A percentile compares a stretch with the other conserved stretches of the same genome.
Conservation (phyloP, 1,140 invertebrate species). For the Apis florea region DNA sequence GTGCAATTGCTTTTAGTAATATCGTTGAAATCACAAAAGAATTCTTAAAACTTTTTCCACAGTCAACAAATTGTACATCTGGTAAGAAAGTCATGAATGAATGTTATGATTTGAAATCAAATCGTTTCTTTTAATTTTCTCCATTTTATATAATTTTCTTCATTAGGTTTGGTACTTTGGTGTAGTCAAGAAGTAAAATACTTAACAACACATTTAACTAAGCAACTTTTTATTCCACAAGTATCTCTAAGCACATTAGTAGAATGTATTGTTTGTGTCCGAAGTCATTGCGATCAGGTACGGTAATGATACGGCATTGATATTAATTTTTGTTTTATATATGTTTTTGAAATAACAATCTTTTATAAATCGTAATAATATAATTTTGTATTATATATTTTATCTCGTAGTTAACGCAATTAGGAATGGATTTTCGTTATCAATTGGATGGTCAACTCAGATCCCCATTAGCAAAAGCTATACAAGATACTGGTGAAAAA, state of each 20-base stretch:
- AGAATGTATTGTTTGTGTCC: constrained; percentile 91
- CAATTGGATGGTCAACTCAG: constrained; percentile 90
- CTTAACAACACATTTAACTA: constrained; percentile 90
- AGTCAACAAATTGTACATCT: constrained; percentile 86
- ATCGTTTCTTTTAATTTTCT: neutral
- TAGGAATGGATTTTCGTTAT: constrained; percentile 91
- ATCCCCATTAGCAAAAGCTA: constrained; percentile 82
- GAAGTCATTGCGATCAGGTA: constrained; percentile 88
- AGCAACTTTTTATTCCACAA: constrained; percentile 96
- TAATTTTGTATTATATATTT: neutral
- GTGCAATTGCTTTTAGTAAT: constrained; percentile 93
- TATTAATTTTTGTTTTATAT: neutral
- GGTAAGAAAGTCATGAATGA: constrained; percentile 77
- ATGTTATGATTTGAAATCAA: neutral
- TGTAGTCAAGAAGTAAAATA: constrained; percentile 91
- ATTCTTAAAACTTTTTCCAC: constrained; percentile 90
- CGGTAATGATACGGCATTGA: neutral
- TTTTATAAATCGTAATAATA: neutral
- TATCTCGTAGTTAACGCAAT: constrained; percentile 82
- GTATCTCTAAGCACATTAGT: constrained; percentile 90
- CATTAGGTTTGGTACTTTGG: constrained; percentile 93
- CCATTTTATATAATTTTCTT: neutral
- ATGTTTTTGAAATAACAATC: neutral
- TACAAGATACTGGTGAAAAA: constrained; percentile 87
- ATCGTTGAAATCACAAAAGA: constrained; percentile 93